phyloP scores from a whole-genome alignment of 2,113 vertebrate genomes.

The Xyliphius kryptos region DNA sequence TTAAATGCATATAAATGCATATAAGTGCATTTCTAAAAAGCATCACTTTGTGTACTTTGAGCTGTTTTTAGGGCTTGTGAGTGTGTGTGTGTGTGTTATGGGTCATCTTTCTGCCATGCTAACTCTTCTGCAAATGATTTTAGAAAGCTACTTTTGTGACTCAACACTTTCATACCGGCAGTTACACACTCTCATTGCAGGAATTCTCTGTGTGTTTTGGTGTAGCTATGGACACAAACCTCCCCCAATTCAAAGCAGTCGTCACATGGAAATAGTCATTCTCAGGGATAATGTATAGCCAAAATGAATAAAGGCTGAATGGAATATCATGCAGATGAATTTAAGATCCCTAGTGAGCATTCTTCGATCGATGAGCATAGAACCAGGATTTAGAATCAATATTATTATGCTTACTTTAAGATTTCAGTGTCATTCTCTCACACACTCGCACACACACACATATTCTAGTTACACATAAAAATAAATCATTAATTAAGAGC shows the following conservation, averaged over 20 bases:
- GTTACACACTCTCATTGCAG: conserved; percentile 16
- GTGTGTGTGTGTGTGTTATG: too few relatives aligned
- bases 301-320: conserved; percentile 16
- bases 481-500: not conserved
- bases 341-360: not conserved
- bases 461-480: too few relatives aligned
- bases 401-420: too few relatives aligned
- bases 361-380: not conserved
- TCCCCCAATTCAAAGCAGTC: conserved; percentile 23
- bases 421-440: not conserved
- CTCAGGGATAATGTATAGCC: conserved; percentile 24
- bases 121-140: conserved; percentile 5
- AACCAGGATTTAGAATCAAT: not conserved
- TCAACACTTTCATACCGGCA: conserved; percentile 28
- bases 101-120: conserved; percentile 14
- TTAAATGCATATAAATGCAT: too few relatives aligned
- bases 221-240: conserved; percentile 39
- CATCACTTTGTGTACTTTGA: too few relatives aligned
- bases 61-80: too few relatives aligned
- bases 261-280: conserved; percentile 32
- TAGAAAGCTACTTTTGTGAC: conserved; percentile 28
- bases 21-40: too few relatives aligned
- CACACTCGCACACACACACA: conserved; percentile 11
- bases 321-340: conserved; percentile 10
- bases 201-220: conserved; percentile 42